Conservation (phyloP, 1,140 invertebrate species). For the Gonioctena quinquepunctata region DNA sequence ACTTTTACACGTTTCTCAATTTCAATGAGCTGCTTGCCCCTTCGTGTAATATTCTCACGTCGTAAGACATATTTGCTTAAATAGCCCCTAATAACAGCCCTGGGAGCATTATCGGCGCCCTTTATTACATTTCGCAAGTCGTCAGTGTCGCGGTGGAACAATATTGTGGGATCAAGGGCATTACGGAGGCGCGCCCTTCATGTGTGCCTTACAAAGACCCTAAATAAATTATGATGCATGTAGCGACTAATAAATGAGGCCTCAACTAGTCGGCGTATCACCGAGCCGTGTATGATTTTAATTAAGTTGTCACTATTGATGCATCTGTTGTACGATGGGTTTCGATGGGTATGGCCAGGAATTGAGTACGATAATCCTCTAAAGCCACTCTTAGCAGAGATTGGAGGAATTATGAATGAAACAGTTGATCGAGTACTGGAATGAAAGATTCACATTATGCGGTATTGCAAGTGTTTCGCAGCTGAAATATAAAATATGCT, state of each 20-base stretch:
- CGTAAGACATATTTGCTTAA: background rate
- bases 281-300: constrained; percentile 12
- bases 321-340: background rate
- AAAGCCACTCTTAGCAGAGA: background rate
- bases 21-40: too few species aligned
- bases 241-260: constrained; percentile 19
- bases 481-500: too few species aligned
- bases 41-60: background rate
- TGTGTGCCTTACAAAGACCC: background rate
- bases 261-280: background rate
- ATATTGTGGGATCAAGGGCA: constrained; percentile 13
- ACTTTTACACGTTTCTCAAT: too few species aligned
- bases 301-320: constrained; percentile 16
- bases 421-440: too few species aligned
- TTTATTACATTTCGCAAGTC: constrained; percentile 19
- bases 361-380: background rate
- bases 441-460: too few species aligned
- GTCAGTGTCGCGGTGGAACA: constrained; percentile 5
- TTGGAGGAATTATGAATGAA: too few species aligned
- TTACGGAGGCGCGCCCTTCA: background rate
- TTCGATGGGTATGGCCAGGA: background rate
- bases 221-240: constrained; percentile 21
- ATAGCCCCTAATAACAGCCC: background rate
- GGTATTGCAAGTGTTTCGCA: too few species aligned
- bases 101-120: background rate